Conservation (phyloP, 2,888 invertebrate species). For the Noctua fimbriata region DNA sequence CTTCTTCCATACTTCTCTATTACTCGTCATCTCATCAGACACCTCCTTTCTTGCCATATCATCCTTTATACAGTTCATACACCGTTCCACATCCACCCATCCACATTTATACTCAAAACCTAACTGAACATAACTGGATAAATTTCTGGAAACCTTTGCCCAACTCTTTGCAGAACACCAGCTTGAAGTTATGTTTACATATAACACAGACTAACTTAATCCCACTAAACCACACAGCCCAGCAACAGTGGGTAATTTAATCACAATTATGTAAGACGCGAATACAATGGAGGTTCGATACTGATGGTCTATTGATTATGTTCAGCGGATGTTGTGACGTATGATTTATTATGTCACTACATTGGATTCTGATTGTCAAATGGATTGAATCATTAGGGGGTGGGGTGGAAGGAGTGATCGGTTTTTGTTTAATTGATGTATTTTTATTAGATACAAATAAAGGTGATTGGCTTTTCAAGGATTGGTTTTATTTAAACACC, state of each 20-base stretch:
- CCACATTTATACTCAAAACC: no score
- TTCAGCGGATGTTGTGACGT: constrained; percentile 61
- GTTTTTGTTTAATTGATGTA: constrained; percentile 6
- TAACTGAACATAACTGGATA: neutral
- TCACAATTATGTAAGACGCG: constrained; percentile 44
- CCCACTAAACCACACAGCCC: neutral
- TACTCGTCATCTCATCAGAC: no score
- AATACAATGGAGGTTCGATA: constrained; percentile 59
- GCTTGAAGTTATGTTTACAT: no score
- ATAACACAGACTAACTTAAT: neutral
- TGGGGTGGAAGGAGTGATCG: neutral
- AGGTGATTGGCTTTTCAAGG: no score
- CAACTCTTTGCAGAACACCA: neutral
- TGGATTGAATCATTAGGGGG: constrained; percentile 52
- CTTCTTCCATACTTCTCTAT: no score
- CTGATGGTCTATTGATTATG: constrained; percentile 71
- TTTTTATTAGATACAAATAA: no score
- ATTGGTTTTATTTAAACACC: no score
- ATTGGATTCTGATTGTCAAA: constrained; percentile 56
- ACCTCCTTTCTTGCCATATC: no score
- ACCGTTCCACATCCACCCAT: no score
- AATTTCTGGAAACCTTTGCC: neutral
- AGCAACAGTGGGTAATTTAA: constrained; percentile 25
- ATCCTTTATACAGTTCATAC: no score
- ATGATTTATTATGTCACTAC: constrained; percentile 69